Conservation (phyloP, 2,113 vertebrate species). For the Mastomys natalensis region DNA sequence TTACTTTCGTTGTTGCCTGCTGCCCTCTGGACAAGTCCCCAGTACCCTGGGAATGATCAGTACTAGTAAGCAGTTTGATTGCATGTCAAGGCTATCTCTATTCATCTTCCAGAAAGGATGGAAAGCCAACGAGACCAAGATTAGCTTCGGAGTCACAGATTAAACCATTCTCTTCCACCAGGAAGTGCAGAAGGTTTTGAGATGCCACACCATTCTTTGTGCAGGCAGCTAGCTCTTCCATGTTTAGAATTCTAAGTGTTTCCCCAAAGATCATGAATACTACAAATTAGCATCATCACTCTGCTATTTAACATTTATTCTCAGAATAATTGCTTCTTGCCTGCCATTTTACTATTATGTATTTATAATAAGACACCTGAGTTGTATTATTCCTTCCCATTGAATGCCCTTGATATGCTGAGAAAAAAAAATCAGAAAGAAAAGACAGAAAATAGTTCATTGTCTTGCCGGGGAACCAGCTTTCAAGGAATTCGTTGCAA, state of each 20-base stretch:
- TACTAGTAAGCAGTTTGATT: not conserved
- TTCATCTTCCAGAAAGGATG: not conserved
- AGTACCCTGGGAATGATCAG: not conserved
- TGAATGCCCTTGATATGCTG: not conserved
- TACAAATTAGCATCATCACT: not conserved
- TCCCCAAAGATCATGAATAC: not conserved
- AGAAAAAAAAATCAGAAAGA: not conserved
- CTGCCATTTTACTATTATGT: constrained; percentile 19
- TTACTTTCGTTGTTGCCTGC: not conserved
- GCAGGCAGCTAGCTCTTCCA: not conserved
- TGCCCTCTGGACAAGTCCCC: not conserved
- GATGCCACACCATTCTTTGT: not conserved
- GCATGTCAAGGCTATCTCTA: not conserved
- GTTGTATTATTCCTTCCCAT: constrained; percentile 33
- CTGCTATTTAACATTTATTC: constrained; percentile 30
- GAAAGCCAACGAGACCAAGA: not conserved
- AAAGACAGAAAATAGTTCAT: not conserved
- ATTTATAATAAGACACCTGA: constrained; percentile 43
- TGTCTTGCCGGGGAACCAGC: not conserved
- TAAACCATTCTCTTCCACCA: not conserved
- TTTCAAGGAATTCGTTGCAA: constrained; percentile 2
- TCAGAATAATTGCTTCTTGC: constrained; percentile 18
- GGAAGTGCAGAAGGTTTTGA: not conserved
- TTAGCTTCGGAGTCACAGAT: not conserved
- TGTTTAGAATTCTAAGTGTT: not conserved